These are phyloP conservation scores for Ophonus ardosiacus DNA, from an alignment of 2,888 invertebrate species.

Conservation along the genomic window DNA sequence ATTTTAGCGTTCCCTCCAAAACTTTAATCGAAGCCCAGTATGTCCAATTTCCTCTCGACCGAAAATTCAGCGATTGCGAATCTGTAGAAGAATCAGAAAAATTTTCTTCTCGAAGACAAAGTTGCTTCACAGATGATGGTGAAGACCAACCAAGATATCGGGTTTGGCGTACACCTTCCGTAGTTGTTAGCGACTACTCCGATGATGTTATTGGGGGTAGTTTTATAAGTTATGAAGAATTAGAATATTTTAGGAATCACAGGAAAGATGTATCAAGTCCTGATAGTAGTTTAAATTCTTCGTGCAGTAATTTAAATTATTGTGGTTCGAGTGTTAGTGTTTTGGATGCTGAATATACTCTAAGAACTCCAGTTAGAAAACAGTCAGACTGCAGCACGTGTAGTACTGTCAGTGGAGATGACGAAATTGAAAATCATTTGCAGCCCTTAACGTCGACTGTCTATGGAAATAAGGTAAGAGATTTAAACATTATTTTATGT, in stretches of 20 bases:
- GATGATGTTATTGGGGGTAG: constrained; percentile 81
- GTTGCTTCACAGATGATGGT: constrained; percentile 76
- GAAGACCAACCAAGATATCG: constrained; percentile 76
- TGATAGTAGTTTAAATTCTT: constrained; percentile 79
- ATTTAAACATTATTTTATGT: neutral
- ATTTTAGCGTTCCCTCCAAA: constrained; percentile 73
- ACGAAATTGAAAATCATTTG: constrained; percentile 77
- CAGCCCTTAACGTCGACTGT: constrained; percentile 71
- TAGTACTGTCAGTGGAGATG: constrained; percentile 86
- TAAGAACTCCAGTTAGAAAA: constrained; percentile 81
- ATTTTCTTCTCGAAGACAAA: constrained; percentile 76
- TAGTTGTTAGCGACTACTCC: constrained; percentile 92
- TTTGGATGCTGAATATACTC: constrained; percentile 77
- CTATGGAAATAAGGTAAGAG: constrained; percentile 75
- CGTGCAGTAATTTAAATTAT: constrained; percentile 80
- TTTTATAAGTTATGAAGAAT: constrained; percentile 79
- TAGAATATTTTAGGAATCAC: constrained; percentile 79
- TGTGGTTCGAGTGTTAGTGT: constrained; percentile 79
- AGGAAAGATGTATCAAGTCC: constrained; percentile 74
- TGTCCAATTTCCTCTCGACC: constrained; percentile 76
- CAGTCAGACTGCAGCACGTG: constrained; percentile 87
- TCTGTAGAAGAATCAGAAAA: constrained; percentile 65
- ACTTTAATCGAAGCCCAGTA: constrained; percentile 80
- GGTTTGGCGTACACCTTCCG: constrained; percentile 89
- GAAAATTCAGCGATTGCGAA: constrained; percentile 75